phyloP scores from a whole-genome alignment of 1,140 invertebrate genomes.

The Drosophila watanabei region DNA sequence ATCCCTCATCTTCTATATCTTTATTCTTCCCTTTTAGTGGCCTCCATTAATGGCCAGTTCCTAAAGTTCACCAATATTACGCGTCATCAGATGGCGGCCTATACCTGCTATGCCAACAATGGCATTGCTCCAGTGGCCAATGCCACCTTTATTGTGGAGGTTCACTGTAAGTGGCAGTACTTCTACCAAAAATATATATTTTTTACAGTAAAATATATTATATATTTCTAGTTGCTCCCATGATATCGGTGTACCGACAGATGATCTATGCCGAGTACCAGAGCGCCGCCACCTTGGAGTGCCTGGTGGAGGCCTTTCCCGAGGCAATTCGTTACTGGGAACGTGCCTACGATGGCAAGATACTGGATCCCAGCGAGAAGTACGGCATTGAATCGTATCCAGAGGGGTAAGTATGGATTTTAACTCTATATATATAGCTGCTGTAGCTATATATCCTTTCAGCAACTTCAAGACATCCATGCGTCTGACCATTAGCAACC shows the following conservation, averaged over 20 bases:
- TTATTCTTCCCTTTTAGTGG: slow-evolving; percentile 85
- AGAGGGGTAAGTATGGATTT: slow-evolving; percentile 66
- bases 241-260: slow-evolving; percentile 92
- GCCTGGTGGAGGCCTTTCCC: slow-evolving; percentile 94
- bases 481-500: slow-evolving; percentile 90
- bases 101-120: slow-evolving; percentile 95
- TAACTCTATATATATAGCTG: background rate
- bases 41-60: slow-evolving; percentile 89
- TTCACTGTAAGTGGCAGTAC: slow-evolving; percentile 92
- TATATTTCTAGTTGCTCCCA: slow-evolving; percentile 90
- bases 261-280: slow-evolving; percentile 90
- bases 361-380: slow-evolving; percentile 90
- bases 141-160: slow-evolving; percentile 93
- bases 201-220: background rate
- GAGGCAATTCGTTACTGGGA: slow-evolving; percentile 95
- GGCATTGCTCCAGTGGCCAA: slow-evolving; percentile 93
- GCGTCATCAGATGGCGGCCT: slow-evolving; percentile 94
- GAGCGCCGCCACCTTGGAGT: slow-evolving; percentile 91
- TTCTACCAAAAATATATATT: rapidly evolving
- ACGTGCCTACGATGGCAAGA: slow-evolving; percentile 89
- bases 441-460: background rate
- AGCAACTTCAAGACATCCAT: slow-evolving; percentile 86
- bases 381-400: slow-evolving; percentile 89
- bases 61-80: slow-evolving; percentile 94
- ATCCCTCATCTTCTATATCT: background rate